Evolutionary conservation across 2,888 invertebrate species (phyloP).

Genomic region (Eupelmus urozonus): DNA sequence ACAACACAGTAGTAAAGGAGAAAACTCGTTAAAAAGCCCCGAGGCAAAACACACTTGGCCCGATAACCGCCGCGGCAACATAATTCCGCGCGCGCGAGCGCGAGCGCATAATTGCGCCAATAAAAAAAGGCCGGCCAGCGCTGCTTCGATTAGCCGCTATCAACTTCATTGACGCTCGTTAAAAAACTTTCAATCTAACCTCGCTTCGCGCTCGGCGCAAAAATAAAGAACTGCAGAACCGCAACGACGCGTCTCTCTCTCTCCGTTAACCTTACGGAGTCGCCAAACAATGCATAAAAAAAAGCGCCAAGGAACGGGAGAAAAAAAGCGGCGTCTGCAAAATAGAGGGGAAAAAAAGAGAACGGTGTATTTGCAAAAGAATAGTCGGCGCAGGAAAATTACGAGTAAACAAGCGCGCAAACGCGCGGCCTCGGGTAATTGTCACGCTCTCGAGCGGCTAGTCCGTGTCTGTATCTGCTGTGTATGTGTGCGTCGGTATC

Average conservation of each 20-base stretch:
- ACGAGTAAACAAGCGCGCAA: conserved; percentile 37
- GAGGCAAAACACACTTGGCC: too few species aligned
- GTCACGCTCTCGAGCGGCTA: conserved; percentile 47
- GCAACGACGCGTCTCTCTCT: background rate
- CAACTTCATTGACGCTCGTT: conserved; percentile 16
- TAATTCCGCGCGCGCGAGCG: too few species aligned
- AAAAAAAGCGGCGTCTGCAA: background rate
- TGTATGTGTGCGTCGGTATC: background rate
- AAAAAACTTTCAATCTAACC: conserved; percentile 6
- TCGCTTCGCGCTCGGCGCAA: too few species aligned
- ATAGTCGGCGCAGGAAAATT: conserved; percentile 45
- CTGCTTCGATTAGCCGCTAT: conserved; percentile 3
- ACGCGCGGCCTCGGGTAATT: conserved; percentile 53
- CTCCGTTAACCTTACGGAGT: background rate
- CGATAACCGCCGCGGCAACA: conserved; percentile 7
- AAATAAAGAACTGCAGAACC: background rate
- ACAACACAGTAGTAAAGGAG: too few species aligned
- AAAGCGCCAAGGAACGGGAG: background rate
- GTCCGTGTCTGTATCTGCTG: background rate
- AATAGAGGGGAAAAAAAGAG: background rate
- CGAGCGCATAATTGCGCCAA: background rate
- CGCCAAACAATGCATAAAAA: background rate
- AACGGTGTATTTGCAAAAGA: conserved; percentile 10
- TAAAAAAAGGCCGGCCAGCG: background rate
- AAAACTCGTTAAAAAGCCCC: too few species aligned